phyloP scores from a whole-genome alignment of 2,888 invertebrate species.

The Panorpa germanica region DNA sequence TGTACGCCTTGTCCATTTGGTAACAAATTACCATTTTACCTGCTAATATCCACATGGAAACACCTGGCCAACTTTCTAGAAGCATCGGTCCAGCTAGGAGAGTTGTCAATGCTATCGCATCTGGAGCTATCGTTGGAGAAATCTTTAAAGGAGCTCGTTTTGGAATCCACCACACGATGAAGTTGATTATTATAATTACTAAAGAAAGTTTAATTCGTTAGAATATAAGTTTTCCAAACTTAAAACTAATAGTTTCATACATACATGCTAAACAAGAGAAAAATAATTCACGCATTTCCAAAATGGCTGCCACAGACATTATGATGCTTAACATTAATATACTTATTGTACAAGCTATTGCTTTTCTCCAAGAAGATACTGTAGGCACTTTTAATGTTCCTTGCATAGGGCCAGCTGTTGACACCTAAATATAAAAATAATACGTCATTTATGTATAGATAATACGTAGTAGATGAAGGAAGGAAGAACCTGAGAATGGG shows the following conservation, averaged over 20 bases:
- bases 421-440: too few relatives aligned
- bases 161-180: slow-evolving; percentile 23
- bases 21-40: too few relatives aligned
- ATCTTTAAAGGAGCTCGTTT: slow-evolving; percentile 21
- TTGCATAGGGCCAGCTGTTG: slow-evolving; percentile 24
- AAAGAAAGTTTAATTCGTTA: slow-evolving; percentile 1
- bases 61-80: slow-evolving; percentile 22
- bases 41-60: slow-evolving; percentile 20
- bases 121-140: slow-evolving; percentile 18
- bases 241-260: slow-evolving; percentile 1
- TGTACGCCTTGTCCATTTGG: too few relatives aligned
- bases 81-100: slow-evolving; percentile 20
- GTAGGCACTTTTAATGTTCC: slow-evolving; percentile 22
- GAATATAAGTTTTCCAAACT: too few relatives aligned
- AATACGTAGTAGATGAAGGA: too few relatives aligned
- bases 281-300: too few relatives aligned
- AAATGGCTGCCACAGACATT: too few relatives aligned
- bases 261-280: too few relatives aligned
- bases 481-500: too few relatives aligned
- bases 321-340: slow-evolving; percentile 19
- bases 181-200: slow-evolving; percentile 20
- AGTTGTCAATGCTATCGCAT: slow-evolving; percentile 18
- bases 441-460: too few relatives aligned
- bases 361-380: slow-evolving; percentile 21
- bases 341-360: slow-evolving; percentile 20